Conservation (phyloP, 2,797 vertebrate genomes). For the Clarias laeviceps region DNA sequence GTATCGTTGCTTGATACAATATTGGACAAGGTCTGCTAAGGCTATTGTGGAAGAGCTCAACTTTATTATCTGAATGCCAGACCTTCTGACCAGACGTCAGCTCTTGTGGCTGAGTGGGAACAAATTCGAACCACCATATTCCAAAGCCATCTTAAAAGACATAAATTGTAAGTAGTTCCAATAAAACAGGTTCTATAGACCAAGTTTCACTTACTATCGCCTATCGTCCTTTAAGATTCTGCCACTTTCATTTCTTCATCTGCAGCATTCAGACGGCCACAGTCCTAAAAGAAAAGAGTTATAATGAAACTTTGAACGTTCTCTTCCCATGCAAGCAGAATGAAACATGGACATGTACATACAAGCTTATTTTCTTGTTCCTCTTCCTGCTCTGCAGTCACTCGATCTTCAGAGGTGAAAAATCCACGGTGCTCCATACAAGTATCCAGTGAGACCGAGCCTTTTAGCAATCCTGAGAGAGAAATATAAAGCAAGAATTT, state of each 20-base stretch:
- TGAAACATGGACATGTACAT: constrained; percentile 23
- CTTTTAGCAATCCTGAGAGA: constrained; percentile 84
- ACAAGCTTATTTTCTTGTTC: constrained; percentile 87
- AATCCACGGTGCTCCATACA: constrained; percentile 86
- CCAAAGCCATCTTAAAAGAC: background rate
- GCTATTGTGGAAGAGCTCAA: background rate
- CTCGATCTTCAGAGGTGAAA: constrained; percentile 87
- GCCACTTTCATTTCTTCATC: constrained; percentile 34
- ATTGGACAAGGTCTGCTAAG: background rate
- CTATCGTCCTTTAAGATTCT: constrained; percentile 21
- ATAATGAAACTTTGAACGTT: background rate
- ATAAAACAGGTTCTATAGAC: background rate
- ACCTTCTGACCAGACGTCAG: background rate
- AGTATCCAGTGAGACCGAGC: constrained; percentile 81
- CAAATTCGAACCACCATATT: background rate
- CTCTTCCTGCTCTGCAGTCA: constrained; percentile 88
- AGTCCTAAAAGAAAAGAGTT: constrained; percentile 21
- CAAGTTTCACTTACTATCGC: background rate
- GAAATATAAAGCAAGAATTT: background rate
- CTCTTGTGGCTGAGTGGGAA: background rate
- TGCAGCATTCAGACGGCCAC: background rate
- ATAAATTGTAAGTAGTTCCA: background rate
- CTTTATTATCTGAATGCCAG: background rate
- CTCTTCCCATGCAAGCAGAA: background rate
- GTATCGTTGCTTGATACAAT: background rate